Evolutionary conservation across 2,113 vertebrate genomes (phyloP).

Genomic region (Protomyctophum bolini): DNA sequence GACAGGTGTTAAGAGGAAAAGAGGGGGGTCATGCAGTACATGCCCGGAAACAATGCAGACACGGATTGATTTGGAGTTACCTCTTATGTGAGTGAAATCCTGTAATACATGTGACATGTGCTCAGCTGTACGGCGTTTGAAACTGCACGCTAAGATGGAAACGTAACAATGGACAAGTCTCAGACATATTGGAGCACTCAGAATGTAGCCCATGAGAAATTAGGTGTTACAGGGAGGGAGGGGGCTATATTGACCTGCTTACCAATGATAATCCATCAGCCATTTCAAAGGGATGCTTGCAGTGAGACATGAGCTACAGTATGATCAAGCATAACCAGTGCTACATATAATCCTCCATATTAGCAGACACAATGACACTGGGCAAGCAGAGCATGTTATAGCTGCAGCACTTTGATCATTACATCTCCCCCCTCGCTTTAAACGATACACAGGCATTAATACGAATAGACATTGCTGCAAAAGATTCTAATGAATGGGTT

Average conservation of each 20-base stretch:
- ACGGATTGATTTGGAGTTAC: neutral
- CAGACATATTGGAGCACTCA: conserved; percentile 35
- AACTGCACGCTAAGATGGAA: conserved; percentile 39
- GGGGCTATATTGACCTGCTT: conserved; percentile 58
- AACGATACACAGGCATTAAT: neutral
- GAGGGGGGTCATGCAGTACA: neutral
- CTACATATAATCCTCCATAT: conserved; percentile 46
- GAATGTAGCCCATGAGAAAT: conserved; percentile 63
- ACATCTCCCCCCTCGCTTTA: too few species aligned
- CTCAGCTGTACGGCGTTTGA: conserved; percentile 12
- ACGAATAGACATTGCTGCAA: neutral
- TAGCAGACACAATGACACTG: conserved; percentile 17
- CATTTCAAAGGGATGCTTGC: conserved; percentile 29
- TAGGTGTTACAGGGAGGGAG: conserved; percentile 63
- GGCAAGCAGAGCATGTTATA: conserved; percentile 6
- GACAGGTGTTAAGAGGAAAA: conserved; percentile 39
- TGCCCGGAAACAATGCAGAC: conserved; percentile 8
- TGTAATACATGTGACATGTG: conserved; percentile 3
- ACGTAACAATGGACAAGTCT: conserved; percentile 21
- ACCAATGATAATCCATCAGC: conserved; percentile 51
- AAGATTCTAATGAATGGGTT: neutral
- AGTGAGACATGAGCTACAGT: conserved; percentile 37
- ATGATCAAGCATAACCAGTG: conserved; percentile 40
- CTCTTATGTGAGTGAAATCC: conserved; percentile 16
- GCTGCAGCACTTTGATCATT: conserved; percentile 15